phyloP scores from a whole-genome alignment of 2,113 vertebrate genomes.

The Aegotheles bennettii region DNA sequence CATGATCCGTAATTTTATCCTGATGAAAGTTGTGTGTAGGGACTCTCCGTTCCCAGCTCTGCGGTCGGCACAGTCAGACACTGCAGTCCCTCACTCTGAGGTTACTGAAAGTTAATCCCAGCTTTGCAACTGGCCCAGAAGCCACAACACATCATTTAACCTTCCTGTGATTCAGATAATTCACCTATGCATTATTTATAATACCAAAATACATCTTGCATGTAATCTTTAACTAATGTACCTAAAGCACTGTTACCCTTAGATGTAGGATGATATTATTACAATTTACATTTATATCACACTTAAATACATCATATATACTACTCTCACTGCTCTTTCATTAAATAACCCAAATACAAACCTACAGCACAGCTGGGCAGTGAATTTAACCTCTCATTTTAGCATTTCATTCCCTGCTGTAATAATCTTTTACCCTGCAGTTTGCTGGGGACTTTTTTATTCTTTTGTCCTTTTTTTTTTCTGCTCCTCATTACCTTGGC shows the following conservation, averaged over 20 bases:
- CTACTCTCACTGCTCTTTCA: neutral
- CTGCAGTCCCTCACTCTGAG: fast-evolving
- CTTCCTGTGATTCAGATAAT: neutral
- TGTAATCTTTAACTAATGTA: neutral
- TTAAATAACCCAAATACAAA: neutral
- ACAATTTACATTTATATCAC: neutral
- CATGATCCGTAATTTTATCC: neutral
- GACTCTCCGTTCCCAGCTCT: neutral
- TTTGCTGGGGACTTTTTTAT: neutral
- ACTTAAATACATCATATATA: neutral
- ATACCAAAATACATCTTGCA: neutral
- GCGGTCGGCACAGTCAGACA: fast-evolving
- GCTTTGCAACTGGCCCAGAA: neutral
- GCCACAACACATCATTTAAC: neutral
- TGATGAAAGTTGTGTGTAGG: neutral
- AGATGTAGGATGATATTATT: neutral
- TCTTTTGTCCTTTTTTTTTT: neutral
- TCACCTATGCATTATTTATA: neutral
- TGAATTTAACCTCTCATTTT: neutral
- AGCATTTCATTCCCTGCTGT: neutral
- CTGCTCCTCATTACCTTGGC: neutral
- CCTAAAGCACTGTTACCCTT: neutral
- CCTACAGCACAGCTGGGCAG: neutral
- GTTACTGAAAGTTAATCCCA: neutral
- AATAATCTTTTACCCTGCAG: neutral